Evolutionary conservation across 2,113 vertebrate genomes (phyloP), one percentile per base, ranked within the genome.

Genomic region (Microcebus lehilahytsara): DNA sequence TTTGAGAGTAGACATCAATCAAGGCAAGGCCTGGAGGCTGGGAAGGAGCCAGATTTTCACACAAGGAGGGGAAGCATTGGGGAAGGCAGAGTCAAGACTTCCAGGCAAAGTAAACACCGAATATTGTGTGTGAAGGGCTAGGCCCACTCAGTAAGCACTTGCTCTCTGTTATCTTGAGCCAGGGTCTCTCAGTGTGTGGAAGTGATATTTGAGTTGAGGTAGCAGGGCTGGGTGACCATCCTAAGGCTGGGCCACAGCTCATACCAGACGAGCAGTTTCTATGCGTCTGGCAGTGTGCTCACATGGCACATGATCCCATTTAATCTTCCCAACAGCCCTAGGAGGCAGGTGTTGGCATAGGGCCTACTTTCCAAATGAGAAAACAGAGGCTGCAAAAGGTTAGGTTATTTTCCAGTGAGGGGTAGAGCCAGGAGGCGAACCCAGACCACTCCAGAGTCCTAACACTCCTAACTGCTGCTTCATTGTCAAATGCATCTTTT

Each of bases 41-140:
- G 40, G 67, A 27, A 9, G 20, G 40, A 58, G 34, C 56, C 40
- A 25, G 16, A 17, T 32, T 64, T 51, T 77, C n/a, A 37, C 6
- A 4, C 20, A 3, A 17, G 32, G 49, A 66, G 20, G 20, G 42
- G 27, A 67, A 32, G 30, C 5, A 1, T 8, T 22, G 5, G 66
- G 13, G 16, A 56, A 81, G 66, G 27, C 78, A 89, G 84, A 93
- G 42, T 30, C 23, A 12, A 67, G 79, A 13, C 42, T 23, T 62
- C 20, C 8, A 83, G 67, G 87, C 30, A 72, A 67, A 19, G 22
- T 0, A 2, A 30, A 37, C 6, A 1, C 74, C 1, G 2, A 2
- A 1, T 2, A 0, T 60, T 6, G 2, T 0, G 0, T 14, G 22
- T 6, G 0, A 56, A 78, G 62, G 71, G 53, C 79, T 34, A 19